Conservation (phyloP, 2,797 vertebrate species). For the Lindbergichthys nudifrons region DNA sequence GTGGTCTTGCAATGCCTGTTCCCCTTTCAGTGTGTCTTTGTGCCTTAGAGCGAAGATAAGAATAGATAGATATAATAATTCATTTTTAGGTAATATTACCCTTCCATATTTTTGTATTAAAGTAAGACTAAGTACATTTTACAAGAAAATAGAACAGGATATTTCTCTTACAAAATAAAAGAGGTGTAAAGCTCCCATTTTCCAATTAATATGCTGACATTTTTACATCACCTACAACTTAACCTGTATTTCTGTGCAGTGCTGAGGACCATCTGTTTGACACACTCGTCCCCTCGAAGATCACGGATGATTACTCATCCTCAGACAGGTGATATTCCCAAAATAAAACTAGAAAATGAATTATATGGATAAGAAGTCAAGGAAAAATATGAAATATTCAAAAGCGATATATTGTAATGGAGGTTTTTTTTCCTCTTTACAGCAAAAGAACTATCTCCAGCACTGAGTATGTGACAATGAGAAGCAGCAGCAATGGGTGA, state of each 20-base stretch:
- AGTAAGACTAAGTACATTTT: background rate
- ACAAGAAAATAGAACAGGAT: background rate
- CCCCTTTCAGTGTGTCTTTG: background rate
- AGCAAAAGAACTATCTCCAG: slow-evolving; percentile 58
- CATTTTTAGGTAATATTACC: background rate
- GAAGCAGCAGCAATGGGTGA: slow-evolving; percentile 56
- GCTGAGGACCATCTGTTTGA: slow-evolving; percentile 55
- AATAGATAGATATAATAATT: background rate
- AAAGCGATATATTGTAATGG: background rate
- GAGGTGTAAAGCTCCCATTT: background rate
- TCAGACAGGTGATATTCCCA: slow-evolving; percentile 49
- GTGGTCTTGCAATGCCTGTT: background rate
- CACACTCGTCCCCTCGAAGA: slow-evolving; percentile 29
- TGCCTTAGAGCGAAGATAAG: background rate
- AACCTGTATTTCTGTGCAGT: slow-evolving; percentile 49
- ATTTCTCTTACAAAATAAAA: background rate
- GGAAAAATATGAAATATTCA: no score
- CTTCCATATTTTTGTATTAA: background rate
- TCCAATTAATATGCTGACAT: background rate
- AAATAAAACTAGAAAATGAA: background rate
- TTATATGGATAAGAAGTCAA: background rate
- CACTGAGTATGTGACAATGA: slow-evolving; percentile 65
- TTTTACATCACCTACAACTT: background rate
- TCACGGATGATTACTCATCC: slow-evolving; percentile 13
- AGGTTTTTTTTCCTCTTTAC: slow-evolving; percentile 20